These are phyloP conservation scores for Procambarus virginalis DNA, from an alignment of 1,140 invertebrate genomes.

Conservation along the genomic window DNA sequence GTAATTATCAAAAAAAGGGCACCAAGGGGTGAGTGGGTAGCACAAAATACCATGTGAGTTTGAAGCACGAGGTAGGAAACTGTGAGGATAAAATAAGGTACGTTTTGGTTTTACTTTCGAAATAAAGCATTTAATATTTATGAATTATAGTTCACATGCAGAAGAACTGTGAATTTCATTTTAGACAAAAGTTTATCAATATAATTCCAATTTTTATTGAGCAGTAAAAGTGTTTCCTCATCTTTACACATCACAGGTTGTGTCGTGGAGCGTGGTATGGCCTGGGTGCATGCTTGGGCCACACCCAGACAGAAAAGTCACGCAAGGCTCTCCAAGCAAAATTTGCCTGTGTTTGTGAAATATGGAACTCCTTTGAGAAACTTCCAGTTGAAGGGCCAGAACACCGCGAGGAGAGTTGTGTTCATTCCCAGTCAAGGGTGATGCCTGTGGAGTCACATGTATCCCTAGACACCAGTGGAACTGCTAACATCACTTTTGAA, in stretches of 20 bases:
- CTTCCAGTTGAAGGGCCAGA: background rate
- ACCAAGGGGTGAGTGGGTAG: too few species aligned
- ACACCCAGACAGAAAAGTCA: background rate
- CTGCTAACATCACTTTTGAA: background rate
- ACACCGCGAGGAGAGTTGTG: background rate
- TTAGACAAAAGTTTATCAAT: background rate
- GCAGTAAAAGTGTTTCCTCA: background rate
- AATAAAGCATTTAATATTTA: too few species aligned
- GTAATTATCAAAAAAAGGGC: too few species aligned
- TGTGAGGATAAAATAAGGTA: too few species aligned
- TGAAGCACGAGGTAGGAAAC: too few species aligned
- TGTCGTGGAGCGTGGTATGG: background rate
- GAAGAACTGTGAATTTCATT: too few species aligned
- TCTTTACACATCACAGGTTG: background rate
- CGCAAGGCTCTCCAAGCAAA: background rate
- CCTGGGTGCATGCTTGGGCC: background rate
- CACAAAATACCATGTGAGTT: too few species aligned
- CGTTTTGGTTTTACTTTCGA: too few species aligned
- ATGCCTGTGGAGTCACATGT: background rate
- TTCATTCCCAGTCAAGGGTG: background rate
- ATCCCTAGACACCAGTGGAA: background rate
- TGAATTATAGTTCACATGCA: too few species aligned
- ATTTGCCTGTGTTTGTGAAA: background rate
- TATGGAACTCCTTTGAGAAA: background rate
- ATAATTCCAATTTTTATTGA: background rate